A percentile compares a stretch with the other conserved stretches of the same genome.
These are phyloP conservation scores for Scopus umbretta DNA, from an alignment of 2,113 vertebrate species.

Conservation along the genomic window DNA sequence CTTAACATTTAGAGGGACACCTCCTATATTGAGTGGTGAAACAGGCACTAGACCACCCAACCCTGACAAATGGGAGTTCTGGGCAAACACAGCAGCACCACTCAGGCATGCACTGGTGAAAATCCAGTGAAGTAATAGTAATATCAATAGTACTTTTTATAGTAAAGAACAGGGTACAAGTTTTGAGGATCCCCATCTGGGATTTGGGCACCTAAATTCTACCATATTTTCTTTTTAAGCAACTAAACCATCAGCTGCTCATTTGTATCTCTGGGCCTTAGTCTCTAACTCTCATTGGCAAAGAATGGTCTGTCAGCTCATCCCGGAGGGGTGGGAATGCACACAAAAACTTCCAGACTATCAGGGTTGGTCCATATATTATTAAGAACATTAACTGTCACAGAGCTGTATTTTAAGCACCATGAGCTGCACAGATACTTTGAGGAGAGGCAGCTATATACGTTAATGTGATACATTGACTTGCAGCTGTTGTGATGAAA, in stretches of 20 bases:
- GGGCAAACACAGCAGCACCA: neutral
- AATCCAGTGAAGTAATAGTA: neutral
- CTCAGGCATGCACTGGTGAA: neutral
- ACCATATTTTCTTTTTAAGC: neutral
- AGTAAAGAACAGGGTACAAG: neutral
- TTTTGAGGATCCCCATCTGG: neutral
- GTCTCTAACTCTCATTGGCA: accelerated
- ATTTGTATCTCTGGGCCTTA: neutral
- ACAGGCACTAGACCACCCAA: neutral
- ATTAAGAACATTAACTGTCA: neutral
- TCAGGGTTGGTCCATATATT: neutral
- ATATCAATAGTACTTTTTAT: neutral
- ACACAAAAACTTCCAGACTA: neutral
- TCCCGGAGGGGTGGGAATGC: neutral
- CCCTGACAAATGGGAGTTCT: neutral
- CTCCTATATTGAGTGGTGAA: neutral
- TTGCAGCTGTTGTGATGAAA: neutral
- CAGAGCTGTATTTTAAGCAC: neutral
- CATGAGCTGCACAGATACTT: neutral
- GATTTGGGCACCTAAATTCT: neutral
- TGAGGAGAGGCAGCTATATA: neutral
- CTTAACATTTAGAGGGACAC: neutral
- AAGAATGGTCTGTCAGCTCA: neutral
- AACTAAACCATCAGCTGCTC: neutral
- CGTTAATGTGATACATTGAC: neutral